These are phyloP conservation scores for Anguilla rostrata DNA, from an alignment of 2,113 vertebrate species.

Conservation along the genomic window DNA sequence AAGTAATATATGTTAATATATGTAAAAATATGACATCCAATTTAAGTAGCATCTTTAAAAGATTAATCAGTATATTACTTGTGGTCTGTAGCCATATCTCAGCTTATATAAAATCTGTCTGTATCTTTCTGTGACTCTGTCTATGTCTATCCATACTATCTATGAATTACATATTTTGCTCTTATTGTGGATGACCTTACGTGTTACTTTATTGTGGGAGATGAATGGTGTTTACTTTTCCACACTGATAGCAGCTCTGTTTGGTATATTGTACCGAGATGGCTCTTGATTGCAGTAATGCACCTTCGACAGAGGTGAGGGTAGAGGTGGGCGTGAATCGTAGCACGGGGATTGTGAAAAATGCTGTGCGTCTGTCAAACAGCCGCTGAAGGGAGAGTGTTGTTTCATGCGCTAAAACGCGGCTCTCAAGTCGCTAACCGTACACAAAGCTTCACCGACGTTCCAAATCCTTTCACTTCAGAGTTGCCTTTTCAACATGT, in stretches of 20 bases:
- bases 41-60: background rate
- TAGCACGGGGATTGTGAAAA: background rate
- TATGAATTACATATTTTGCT: background rate
- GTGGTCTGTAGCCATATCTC: background rate
- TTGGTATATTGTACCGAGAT: background rate
- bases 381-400: too few relatives aligned
- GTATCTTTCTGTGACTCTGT: too few relatives aligned
- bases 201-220: background rate
- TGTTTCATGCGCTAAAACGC: background rate
- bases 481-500: slow-evolving; percentile 26
- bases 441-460: background rate
- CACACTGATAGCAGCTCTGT: background rate
- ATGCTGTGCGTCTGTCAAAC: background rate
- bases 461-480: slow-evolving; percentile 14
- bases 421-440: background rate
- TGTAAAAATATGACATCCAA: background rate
- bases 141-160: too few relatives aligned
- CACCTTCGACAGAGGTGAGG: background rate
- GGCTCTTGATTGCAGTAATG: background rate
- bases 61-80: background rate
- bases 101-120: background rate
- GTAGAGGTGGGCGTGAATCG: background rate
- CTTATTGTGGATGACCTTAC: background rate
- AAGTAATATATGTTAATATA: background rate
- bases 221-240: background rate